Conservation (phyloP, 1,140 invertebrate species). For the Drosophila melanica region DNA sequence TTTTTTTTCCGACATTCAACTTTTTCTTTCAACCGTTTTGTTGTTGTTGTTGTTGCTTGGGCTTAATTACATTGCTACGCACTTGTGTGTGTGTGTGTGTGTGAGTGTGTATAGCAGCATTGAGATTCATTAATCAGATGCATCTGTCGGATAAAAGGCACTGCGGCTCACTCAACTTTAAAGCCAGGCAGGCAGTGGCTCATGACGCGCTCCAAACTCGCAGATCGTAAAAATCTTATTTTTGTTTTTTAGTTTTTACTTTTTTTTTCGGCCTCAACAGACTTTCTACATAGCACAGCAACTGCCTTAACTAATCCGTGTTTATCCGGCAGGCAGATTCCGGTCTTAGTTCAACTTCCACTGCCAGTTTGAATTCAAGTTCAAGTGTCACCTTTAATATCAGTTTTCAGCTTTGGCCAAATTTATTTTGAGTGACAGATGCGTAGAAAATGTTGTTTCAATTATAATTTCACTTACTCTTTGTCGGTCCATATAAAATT, state of each 20-base stretch:
- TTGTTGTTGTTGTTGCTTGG: conserved; percentile 40
- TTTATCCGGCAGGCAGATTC: conserved; percentile 14
- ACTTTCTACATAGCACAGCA: conserved; percentile 33
- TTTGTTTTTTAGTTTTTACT: neutral
- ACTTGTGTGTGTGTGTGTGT: conserved; percentile 32
- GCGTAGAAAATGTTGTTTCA: too few relatives aligned
- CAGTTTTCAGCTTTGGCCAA: neutral
- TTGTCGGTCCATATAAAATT: too few relatives aligned
- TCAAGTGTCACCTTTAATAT: neutral
- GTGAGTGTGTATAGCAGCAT: conserved; percentile 49
- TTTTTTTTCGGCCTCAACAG: neutral
- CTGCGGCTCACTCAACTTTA: conserved; percentile 6
- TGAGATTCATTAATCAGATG: conserved; percentile 81
- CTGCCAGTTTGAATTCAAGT: neutral
- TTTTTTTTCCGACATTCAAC: conserved; percentile 39
- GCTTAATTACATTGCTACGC: conserved; percentile 77
- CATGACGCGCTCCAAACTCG: conserved; percentile 51
- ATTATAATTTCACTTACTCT: neutral
- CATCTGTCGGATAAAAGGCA: conserved; percentile 74
- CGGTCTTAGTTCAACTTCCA: conserved; percentile 3
- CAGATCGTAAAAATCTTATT: conserved; percentile 33
- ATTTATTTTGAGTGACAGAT: too few relatives aligned
- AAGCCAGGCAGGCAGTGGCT: conserved; percentile 42
- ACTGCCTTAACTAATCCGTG: conserved; percentile 1
- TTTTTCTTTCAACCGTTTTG: conserved; percentile 30